These are phyloP conservation scores for Augiades crinisus DNA, from an alignment of 2,888 invertebrate genomes.

Conservation along the genomic window DNA sequence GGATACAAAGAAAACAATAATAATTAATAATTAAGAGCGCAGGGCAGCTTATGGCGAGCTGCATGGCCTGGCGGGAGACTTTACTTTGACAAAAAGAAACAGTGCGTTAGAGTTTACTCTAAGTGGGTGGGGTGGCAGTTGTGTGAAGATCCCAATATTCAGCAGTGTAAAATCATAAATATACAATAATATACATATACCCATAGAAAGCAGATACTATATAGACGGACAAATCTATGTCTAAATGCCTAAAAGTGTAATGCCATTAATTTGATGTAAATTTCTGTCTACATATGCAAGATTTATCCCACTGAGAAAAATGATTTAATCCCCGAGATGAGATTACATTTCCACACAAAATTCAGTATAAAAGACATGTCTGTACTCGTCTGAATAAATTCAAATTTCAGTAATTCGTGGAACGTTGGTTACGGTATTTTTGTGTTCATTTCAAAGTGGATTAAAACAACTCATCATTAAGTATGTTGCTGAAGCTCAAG, in stretches of 20 bases:
- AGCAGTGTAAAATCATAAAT: too few relatives aligned
- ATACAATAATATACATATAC: too few relatives aligned
- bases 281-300: not conserved
- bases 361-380: conserved; percentile 8
- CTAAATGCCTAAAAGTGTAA: conserved; percentile 1
- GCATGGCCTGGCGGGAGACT: too few relatives aligned
- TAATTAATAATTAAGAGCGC: too few relatives aligned
- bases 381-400: conserved; percentile 13
- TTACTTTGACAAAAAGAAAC: too few relatives aligned
- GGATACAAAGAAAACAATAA: too few relatives aligned
- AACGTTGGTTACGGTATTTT: not conserved
- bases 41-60: too few relatives aligned
- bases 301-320: conserved; percentile 14
- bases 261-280: not conserved
- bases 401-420: conserved; percentile 9
- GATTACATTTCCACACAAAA: conserved; percentile 15
- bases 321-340: conserved; percentile 10
- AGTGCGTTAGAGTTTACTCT: too few relatives aligned
- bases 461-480: conserved; percentile 5
- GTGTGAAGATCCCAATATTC: too few relatives aligned
- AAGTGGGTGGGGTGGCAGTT: too few relatives aligned
- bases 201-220: too few relatives aligned
- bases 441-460: not conserved
- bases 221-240: too few relatives aligned
- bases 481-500: not conserved